Base-by-base conservation (phyloP, 2,113 vertebrate species). In the Chloebia gouldiae region DNA sequence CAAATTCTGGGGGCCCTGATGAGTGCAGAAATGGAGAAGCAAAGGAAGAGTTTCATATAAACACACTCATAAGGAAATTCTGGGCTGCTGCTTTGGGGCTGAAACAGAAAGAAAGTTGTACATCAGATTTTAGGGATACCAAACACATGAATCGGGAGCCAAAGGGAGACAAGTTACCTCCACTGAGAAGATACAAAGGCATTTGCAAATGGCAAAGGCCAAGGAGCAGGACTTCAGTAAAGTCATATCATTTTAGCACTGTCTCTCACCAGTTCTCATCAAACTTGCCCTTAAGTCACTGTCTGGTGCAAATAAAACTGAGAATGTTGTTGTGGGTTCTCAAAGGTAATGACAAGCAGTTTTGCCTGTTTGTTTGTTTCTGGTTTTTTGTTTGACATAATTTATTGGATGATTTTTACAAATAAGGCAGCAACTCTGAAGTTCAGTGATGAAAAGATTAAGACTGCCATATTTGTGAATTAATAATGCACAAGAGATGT, bases 141-240 rank as follows among this genome's bases (percentile, higher is more conserved):
- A 0, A 81, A 21, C 28, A 21, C 28, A 27, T 53, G 72, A 93
- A 93, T 72, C 47, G 81, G 59, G 42, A 93, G 47, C 60, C 78
- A 80, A 92, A 92, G 40, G 20, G 50, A 91, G 35, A 93, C 17
- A 10, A 85, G 28, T 79, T 91, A 17, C 72, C 40, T 81, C 28
- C 7, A 22, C 13, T 76, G 56, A 94, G 61, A 96, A 71, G 37
- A 72, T 61, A 88, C 15, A 93, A 50, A 92, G 39, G 60, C 28
- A 86, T 81, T 92, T 94, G 78, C 69, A 96, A 95, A 95, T 54
- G 82, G 71, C 75, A 72, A 92, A 97, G 45, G 81, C 73, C 57
- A 90, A 70, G 73, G 77, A 97, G 51, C 33, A 71, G 85, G 12
- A 60, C 68, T 89, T 78, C 13, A 23, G 64, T 77, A 84, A 96